Percentiles rank a stretch among this genome's conserved stretches.
phyloP scores from a whole-genome alignment of 2,888 invertebrate genomes.

The Zhengitettix transpicula region DNA sequence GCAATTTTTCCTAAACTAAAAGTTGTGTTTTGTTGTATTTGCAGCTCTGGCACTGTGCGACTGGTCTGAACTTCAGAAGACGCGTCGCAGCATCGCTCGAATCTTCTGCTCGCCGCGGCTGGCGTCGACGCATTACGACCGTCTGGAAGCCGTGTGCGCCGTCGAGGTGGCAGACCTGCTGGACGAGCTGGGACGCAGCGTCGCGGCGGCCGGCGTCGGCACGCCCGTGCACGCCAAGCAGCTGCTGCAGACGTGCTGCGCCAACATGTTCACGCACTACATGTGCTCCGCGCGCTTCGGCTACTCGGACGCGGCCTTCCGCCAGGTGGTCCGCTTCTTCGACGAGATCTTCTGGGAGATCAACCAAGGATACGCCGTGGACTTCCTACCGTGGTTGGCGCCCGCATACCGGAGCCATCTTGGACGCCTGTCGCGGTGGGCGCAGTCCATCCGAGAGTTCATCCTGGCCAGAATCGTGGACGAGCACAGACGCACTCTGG shows the following conservation, averaged over 20 bases:
- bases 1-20: no score
- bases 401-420: conserved; percentile 56
- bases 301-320: conserved; percentile 49
- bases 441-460: conserved; percentile 50
- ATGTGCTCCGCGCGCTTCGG: conserved; percentile 71
- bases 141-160: conserved; percentile 52
- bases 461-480: conserved; percentile 55
- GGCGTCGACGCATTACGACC: conserved; percentile 50
- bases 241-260: conserved; percentile 50
- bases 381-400: conserved; percentile 67
- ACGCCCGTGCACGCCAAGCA: conserved; percentile 44
- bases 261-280: conserved; percentile 73
- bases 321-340: conserved; percentile 49
- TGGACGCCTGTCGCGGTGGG: conserved; percentile 49
- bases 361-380: conserved; percentile 65
- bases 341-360: conserved; percentile 86
- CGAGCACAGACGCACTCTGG: conserved; percentile 26
- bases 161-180: conserved; percentile 47
- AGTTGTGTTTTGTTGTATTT: conserved; percentile 22
- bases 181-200: conserved; percentile 32
- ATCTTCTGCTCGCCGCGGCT: conserved; percentile 66
- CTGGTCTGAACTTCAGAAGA: conserved; percentile 69
- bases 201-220: conserved; percentile 16
- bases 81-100: conserved; percentile 58
- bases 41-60: conserved; percentile 74